A percentile compares a stretch with the other conserved stretches of the same genome.
These are phyloP conservation scores for Chamaetylas fuelleborni DNA, from an alignment of 2,113 vertebrate species.

Conservation along the genomic window DNA sequence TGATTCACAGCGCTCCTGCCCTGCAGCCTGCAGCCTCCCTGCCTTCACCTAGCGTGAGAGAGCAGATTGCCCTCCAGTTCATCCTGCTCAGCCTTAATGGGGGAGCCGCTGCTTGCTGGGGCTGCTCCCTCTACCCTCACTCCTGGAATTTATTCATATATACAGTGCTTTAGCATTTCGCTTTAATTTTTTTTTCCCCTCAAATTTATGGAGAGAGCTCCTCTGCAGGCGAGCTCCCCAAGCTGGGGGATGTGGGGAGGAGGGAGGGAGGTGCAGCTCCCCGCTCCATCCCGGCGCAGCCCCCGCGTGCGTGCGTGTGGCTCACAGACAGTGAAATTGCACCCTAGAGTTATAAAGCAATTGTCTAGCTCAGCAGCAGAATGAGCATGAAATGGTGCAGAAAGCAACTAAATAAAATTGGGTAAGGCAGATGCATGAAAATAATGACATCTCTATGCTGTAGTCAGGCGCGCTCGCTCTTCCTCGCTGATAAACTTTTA, in stretches of 20 bases:
- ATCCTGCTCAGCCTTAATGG: conserved; percentile 4
- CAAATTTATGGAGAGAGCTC: background rate
- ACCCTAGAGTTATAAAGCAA: conserved; percentile 76
- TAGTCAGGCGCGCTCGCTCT: background rate
- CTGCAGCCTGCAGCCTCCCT: conserved; percentile 1
- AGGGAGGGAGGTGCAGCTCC: background rate
- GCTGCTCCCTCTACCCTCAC: rapidly evolving
- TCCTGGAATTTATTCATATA: background rate
- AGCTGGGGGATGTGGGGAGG: background rate
- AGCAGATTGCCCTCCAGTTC: conserved; percentile 34
- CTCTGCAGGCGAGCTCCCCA: background rate
- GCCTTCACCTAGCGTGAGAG: background rate
- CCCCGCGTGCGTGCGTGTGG: conserved; percentile 29
- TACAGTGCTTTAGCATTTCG: background rate
- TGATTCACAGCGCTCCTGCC: conserved; percentile 1
- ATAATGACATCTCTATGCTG: conserved; percentile 19
- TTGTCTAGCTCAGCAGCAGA: conserved; percentile 75
- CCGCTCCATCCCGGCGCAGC: background rate
- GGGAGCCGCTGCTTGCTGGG: background rate
- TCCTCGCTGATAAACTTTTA: conserved; percentile 37
- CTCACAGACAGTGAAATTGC: conserved; percentile 72
- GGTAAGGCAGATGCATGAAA: conserved; percentile 54
- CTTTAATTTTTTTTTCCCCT: background rate
- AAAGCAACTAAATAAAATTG: conserved; percentile 67
- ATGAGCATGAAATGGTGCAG: conserved; percentile 75